These are phyloP conservation scores for Thamnaconus septentrionalis DNA, from an alignment of 2,113 vertebrate species.

Conservation along the genomic window DNA sequence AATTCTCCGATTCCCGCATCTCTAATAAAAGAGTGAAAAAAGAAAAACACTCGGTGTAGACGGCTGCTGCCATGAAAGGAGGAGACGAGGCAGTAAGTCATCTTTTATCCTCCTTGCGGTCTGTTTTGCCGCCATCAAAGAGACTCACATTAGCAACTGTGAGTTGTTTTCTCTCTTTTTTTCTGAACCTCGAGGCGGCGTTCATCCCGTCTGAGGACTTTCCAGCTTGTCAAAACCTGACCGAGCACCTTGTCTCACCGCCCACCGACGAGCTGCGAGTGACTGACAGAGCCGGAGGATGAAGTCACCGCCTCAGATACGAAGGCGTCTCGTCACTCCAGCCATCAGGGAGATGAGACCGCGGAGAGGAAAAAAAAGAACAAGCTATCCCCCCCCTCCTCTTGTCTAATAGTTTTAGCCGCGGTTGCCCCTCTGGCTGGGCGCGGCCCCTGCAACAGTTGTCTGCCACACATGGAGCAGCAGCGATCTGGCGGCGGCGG, in stretches of 20 bases:
- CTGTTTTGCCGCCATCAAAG: slow-evolving; percentile 38
- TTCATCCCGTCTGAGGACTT: slow-evolving; percentile 37
- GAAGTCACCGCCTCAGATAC: slow-evolving; percentile 58
- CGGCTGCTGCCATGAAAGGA: too few relatives aligned
- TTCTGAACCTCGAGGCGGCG: slow-evolving; percentile 22
- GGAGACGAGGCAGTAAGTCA: slow-evolving; percentile 11
- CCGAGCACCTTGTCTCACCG: slow-evolving; percentile 16
- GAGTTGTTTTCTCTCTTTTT: slow-evolving; percentile 24
- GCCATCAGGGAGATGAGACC: slow-evolving; percentile 47
- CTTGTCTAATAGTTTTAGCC: slow-evolving; percentile 58
- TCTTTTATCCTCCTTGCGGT: slow-evolving; percentile 44
- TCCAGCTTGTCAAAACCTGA: slow-evolving; percentile 64
- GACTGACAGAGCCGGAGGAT: slow-evolving; percentile 23
- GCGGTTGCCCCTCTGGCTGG: slow-evolving; percentile 34
- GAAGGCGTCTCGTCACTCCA: slow-evolving; percentile 25
- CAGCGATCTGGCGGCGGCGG: slow-evolving; percentile 31
- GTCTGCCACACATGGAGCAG: slow-evolving; percentile 46
- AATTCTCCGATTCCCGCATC: slow-evolving; percentile 20
- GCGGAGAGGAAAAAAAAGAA: slow-evolving; percentile 39
- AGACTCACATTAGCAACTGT: slow-evolving; percentile 20
- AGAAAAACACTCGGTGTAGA: too few relatives aligned
- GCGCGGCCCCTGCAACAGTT: slow-evolving; percentile 56
- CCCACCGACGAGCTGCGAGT: slow-evolving; percentile 30
- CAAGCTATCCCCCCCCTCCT: slow-evolving; percentile 13
- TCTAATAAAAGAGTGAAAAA: slow-evolving; percentile 5